A percentile compares a stretch with the other conserved stretches of the same genome.
Evolutionary conservation across 2,888 invertebrate genomes (phyloP).

Genomic region (Aelia acuminata): DNA sequence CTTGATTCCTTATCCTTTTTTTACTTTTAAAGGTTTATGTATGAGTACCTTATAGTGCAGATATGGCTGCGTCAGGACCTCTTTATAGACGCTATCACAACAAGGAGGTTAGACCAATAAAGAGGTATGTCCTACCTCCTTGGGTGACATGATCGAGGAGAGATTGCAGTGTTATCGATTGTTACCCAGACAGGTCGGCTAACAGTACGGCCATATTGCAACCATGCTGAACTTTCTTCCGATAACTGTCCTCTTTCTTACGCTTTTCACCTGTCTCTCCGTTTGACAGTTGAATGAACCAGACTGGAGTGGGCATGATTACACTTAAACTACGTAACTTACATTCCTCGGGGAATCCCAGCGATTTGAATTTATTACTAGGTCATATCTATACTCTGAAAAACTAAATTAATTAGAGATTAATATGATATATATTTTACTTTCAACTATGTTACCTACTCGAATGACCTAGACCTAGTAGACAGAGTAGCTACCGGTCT

Average conservation of each 20-base stretch:
- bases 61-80: not conserved
- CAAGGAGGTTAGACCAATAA: not conserved
- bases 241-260: not conserved
- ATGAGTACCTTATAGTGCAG: no score
- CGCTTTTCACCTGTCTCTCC: not conserved
- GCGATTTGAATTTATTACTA: not conserved
- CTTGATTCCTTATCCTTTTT: no score
- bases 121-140: not conserved
- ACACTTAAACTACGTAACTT: not conserved
- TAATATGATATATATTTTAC: no score
- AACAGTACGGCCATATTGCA: not conserved
- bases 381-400: no score
- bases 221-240: not conserved
- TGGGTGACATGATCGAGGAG: not conserved
- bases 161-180: constrained; percentile 21
- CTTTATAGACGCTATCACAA: not conserved
- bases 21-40: no score
- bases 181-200: constrained; percentile 3
- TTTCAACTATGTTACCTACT: no score
- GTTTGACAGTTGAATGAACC: not conserved
- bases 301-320: not conserved
- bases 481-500: not conserved
- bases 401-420: no score
- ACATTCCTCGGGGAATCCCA: not conserved
- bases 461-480: not conserved